Evolutionary conservation across 2,888 invertebrate species (phyloP), one percentile per base, ranked within the genome.

Genomic region (Steromphala cineraria): DNA sequence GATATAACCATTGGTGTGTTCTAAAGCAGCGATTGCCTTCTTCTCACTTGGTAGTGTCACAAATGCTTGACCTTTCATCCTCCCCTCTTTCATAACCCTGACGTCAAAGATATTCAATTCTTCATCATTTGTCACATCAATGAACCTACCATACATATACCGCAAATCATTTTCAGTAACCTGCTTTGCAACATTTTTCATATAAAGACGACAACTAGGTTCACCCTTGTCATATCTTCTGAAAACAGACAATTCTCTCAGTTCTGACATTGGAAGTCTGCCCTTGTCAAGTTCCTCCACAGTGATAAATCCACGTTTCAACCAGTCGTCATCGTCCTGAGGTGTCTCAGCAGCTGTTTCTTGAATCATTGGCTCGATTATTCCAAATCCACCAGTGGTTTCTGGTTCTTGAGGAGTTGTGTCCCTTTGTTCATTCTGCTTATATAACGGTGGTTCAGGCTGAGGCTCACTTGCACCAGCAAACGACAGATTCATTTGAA

Each of bases 61-160:
- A 94, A 98, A 98, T 0, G 97, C 98, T 94, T 98, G 98, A 0
- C 98, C 98, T 93, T 98, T 98, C 98, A 98, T 98, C 90, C 97
- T 95, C 0, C 98, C 98, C 93, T 97, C 97, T 91, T 97, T 97
- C 98, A 98, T 97, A 17, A 98, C 95, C 87, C 96, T 95, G 4
- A 98, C 95, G 92, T 95, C 94, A 90, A 95, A 95, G 91, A 95
- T 95, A 86, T 85, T 88, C 78, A 85, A 84, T 74, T 94, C 94
- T 62, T 91, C 91, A 78, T 94, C 93, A 74, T 92, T 89, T 24
- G 92, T 92, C 89, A 94, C 93, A 79, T 94, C 89, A 4, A 95
- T 91, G 88, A 96, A 98, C 78, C 96, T 94, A 82, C 95, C 95
- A 92, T 96, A 98, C 85, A 98, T 96, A 86, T 95, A 95, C 87